A percentile compares a stretch with the other conserved stretches of the same genome.
Evolutionary conservation across 2,888 invertebrate genomes (phyloP).

Genomic region (Branchellion lobata): DNA sequence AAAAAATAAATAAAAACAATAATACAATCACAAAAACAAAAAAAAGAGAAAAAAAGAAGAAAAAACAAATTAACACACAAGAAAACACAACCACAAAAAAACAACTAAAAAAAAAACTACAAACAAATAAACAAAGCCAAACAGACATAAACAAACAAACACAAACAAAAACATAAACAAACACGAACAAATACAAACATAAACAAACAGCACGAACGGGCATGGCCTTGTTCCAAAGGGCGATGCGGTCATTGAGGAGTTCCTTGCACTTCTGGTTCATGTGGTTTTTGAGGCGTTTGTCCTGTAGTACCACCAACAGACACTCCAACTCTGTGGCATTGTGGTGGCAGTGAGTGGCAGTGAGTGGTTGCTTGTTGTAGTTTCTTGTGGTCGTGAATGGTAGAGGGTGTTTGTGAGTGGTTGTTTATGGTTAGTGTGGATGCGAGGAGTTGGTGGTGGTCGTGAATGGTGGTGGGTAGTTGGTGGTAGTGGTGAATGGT

Average conservation of each 20-base stretch:
- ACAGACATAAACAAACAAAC: too few relatives aligned
- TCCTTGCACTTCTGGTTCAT: constrained; percentile 77
- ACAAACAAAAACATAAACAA: too few relatives aligned
- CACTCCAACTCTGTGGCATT: constrained; percentile 60
- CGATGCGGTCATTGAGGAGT: constrained; percentile 77
- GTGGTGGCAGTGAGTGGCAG: neutral
- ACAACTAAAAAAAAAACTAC: neutral
- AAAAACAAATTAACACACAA: too few relatives aligned
- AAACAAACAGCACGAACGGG: too few relatives aligned
- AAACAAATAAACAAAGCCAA: neutral
- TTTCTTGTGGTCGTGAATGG: neutral
- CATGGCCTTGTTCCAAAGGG: constrained; percentile 86
- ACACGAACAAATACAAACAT: too few relatives aligned
- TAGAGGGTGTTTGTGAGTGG: neutral
- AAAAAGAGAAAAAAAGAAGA: too few relatives aligned
- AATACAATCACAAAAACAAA: too few relatives aligned
- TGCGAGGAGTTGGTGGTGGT: too few relatives aligned
- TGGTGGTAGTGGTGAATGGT: too few relatives aligned
- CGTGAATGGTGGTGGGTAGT: too few relatives aligned
- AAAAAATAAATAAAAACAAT: neutral
- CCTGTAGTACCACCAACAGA: constrained; percentile 62
- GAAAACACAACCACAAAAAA: neutral
- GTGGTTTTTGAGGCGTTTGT: constrained; percentile 67
- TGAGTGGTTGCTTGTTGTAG: neutral
- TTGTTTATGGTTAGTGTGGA: neutral